A percentile compares a stretch with the other conserved stretches of the same genome.
These are phyloP conservation scores for Timema cristinae DNA, from an alignment of 2,888 invertebrate species.

Conservation along the genomic window DNA sequence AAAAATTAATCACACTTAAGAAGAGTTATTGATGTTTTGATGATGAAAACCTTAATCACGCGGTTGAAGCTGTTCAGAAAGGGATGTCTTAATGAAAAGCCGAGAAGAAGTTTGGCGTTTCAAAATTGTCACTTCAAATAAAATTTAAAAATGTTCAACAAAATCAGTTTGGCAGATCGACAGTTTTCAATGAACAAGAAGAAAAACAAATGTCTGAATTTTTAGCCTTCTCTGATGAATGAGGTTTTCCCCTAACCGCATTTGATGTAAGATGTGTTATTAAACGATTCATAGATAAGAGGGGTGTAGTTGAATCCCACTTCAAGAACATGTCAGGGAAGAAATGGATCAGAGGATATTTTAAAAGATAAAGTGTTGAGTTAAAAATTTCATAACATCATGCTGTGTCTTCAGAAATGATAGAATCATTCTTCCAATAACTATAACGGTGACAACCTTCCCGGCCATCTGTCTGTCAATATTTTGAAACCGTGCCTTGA, in stretches of 20 bases:
- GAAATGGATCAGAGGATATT: background rate
- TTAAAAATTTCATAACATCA: conserved; percentile 6
- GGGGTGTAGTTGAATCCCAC: conserved; percentile 1
- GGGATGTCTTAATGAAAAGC: conserved; percentile 9
- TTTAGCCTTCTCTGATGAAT: background rate
- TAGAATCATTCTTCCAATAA: conserved; percentile 5
- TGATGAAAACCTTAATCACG: background rate
- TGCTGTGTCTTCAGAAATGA: background rate
- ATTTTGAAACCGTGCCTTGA: conserved; percentile 1
- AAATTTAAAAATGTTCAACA: conserved; percentile 12
- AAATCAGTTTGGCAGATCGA: background rate
- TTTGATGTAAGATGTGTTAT: conserved; percentile 4
- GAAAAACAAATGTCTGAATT: background rate
- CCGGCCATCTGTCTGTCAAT: background rate
- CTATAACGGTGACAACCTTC: background rate
- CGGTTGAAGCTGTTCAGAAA: background rate
- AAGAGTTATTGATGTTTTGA: background rate
- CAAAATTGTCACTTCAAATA: background rate
- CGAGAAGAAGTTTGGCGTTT: background rate
- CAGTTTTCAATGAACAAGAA: conserved; percentile 3
- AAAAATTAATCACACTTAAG: background rate
- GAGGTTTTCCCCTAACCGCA: background rate
- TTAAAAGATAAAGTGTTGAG: background rate
- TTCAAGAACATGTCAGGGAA: conserved; percentile 11
- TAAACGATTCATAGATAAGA: conserved; percentile 5